Conservation (phyloP, 2,113 vertebrate genomes). For the Vulpes lagopus region DNA sequence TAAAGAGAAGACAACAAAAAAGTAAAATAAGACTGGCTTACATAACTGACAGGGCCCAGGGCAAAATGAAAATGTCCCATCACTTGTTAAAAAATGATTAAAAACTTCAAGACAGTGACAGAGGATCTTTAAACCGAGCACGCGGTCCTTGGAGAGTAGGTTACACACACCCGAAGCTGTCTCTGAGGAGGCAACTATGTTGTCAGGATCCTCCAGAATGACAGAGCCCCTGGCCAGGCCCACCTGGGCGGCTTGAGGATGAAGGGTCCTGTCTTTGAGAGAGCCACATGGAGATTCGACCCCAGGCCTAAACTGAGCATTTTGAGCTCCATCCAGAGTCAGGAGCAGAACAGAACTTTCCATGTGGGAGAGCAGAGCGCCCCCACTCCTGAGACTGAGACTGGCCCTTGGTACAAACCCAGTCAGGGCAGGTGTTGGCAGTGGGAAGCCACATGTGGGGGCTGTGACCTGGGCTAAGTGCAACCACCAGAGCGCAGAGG, state of each 20-base stretch:
- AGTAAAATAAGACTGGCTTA: background rate
- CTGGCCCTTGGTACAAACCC: background rate
- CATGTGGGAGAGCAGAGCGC: rapidly evolving
- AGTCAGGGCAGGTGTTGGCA: rapidly evolving
- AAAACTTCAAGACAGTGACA: background rate
- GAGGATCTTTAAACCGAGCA: background rate
- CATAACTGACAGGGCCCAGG: rapidly evolving
- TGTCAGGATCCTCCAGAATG: background rate
- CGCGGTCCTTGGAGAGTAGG: no score
- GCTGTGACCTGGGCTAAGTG: background rate
- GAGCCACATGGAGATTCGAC: rapidly evolving
- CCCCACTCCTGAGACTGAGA: background rate
- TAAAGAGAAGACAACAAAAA: background rate
- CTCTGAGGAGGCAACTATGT: rapidly evolving
- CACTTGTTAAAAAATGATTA: background rate
- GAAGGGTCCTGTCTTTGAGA: background rate
- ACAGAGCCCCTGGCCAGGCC: background rate
- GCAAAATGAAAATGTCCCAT: background rate
- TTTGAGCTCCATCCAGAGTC: background rate
- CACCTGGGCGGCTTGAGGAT: no score
- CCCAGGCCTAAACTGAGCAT: no score
- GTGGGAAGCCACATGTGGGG: background rate
- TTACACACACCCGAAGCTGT: rapidly evolving
- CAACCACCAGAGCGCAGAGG: background rate
- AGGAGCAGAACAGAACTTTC: background rate